phyloP scores from a whole-genome alignment of 2,113 vertebrate genomes.

The Hemibagrus wyckioides region DNA sequence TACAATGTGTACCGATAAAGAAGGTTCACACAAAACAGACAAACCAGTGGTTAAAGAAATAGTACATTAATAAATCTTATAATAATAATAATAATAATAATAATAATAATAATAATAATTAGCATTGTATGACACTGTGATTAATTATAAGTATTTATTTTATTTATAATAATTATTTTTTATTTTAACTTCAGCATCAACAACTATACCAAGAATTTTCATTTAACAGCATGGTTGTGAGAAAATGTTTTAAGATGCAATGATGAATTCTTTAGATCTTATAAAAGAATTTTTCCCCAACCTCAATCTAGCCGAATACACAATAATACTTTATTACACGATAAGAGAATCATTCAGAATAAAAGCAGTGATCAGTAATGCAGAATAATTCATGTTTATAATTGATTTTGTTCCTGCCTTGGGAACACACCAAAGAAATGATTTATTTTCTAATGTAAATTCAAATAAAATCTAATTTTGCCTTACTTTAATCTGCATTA shows the following conservation, averaged over 20 bases:
- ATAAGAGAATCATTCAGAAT: neutral
- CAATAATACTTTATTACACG: neutral
- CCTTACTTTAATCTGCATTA: neutral
- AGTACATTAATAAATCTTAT: neutral
- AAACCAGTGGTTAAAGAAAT: neutral
- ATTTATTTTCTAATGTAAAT: neutral
- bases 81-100: constrained; percentile 8
- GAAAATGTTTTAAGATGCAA: neutral
- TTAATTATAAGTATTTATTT: neutral
- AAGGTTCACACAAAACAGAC: neutral
- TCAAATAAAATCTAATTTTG: neutral
- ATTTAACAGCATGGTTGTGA: neutral
- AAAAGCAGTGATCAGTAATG: neutral
- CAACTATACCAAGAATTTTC: neutral
- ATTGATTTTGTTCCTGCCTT: neutral
- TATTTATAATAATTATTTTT: neutral
- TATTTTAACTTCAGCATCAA: neutral
- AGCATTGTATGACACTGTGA: neutral
- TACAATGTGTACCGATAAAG: neutral
- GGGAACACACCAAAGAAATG: neutral
- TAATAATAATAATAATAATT: neutral
- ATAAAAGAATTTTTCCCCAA: neutral
- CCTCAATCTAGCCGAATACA: neutral
- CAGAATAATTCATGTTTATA: too few species aligned
- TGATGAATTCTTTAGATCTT: neutral